phyloP scores from a whole-genome alignment of 2,888 invertebrate species.

The Napeogenes inachia region DNA sequence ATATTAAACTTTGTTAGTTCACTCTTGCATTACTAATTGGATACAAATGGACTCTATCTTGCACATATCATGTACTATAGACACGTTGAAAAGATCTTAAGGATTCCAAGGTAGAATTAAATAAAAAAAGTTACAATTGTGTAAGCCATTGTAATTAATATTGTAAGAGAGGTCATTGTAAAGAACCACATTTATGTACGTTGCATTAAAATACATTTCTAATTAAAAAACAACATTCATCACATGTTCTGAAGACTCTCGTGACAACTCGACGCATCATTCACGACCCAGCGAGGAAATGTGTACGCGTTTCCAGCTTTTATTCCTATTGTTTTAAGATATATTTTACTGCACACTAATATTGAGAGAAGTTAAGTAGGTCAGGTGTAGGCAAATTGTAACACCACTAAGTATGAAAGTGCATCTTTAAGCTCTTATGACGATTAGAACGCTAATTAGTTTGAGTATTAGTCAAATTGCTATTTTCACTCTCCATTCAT shows the following conservation, averaged over 20 bases:
- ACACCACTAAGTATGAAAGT: conserved; percentile 20
- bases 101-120: too few relatives aligned
- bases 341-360: conserved; percentile 5
- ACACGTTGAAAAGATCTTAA: too few relatives aligned
- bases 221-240: conserved; percentile 7
- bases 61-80: too few relatives aligned
- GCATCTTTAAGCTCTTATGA: conserved; percentile 26
- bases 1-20: too few relatives aligned
- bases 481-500: background rate
- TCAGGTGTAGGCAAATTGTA: conserved; percentile 22
- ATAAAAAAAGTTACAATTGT: background rate
- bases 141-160: background rate
- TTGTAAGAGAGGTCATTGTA: conserved; percentile 5
- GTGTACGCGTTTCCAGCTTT: background rate
- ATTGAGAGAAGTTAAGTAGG: conserved; percentile 22
- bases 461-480: conserved; percentile 10
- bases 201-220: conserved; percentile 6
- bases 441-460: conserved; percentile 22
- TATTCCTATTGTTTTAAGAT: conserved; percentile 1
- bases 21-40: too few relatives aligned
- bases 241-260: conserved; percentile 2
- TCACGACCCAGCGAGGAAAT: background rate
- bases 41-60: too few relatives aligned
- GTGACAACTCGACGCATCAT: conserved; percentile 7
- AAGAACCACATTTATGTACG: background rate